Percentiles rank a stretch among this genome's conserved stretches.
Evolutionary conservation across 2,888 invertebrate genomes (phyloP).

Genomic region (Cosmopolites sordidus): DNA sequence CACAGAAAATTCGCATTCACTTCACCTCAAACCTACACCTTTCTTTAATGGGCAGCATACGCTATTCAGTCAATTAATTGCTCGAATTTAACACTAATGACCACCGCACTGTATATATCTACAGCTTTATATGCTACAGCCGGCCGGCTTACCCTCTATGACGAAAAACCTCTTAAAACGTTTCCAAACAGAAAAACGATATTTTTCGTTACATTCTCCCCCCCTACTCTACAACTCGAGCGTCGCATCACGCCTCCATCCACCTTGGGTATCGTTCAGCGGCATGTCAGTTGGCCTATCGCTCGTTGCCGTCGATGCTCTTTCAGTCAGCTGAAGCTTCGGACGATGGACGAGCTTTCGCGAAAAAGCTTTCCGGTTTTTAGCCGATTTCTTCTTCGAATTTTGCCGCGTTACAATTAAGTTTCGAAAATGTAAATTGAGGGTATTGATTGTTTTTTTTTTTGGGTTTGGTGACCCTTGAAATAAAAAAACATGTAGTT

Average conservation of each 20-base stretch:
- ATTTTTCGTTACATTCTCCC: conserved; percentile 20
- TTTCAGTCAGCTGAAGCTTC: conserved; percentile 6
- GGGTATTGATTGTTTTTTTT: no score
- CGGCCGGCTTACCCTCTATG: no score
- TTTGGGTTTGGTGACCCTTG: no score
- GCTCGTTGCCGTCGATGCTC: neutral
- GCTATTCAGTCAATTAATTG: no score
- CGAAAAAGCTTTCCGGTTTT: conserved; percentile 5
- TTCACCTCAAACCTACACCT: no score
- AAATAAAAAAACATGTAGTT: neutral
- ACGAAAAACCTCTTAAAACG: neutral
- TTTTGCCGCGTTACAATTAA: no score
- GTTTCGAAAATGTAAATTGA: no score
- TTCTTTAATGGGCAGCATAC: no score
- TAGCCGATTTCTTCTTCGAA: neutral
- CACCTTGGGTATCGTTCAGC: conserved; percentile 19
- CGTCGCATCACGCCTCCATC: conserved; percentile 18
- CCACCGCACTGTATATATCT: no score
- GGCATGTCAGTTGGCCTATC: conserved; percentile 3
- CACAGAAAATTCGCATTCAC: no score
- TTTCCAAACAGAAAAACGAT: conserved; percentile 16
- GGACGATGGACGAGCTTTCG: conserved; percentile 8
- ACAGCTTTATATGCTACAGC: no score
- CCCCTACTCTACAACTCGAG: neutral
- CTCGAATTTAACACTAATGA: no score